A percentile compares a stretch with the other conserved stretches of the same genome.
phyloP scores from a whole-genome alignment of 2,113 vertebrate species.

The Athene noctua region DNA sequence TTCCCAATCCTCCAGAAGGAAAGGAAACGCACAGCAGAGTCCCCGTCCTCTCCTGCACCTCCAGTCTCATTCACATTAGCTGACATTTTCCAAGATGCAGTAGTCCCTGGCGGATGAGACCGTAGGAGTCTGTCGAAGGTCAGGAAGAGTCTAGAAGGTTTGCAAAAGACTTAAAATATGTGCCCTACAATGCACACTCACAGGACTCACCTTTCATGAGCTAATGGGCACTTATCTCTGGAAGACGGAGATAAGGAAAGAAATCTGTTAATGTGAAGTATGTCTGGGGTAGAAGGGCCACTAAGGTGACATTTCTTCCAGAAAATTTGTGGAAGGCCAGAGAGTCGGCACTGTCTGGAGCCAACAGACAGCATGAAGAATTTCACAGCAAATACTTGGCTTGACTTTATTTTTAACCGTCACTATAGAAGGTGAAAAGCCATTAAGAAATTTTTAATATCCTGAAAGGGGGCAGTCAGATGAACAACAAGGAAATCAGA shows the following conservation, averaged over 20 bases:
- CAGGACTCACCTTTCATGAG: neutral
- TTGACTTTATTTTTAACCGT: neutral
- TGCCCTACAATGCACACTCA: neutral
- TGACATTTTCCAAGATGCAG: neutral
- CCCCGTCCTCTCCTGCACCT: neutral
- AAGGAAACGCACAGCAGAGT: neutral
- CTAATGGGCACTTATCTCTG: neutral
- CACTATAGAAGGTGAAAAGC: neutral
- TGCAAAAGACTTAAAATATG: neutral
- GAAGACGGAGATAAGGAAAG: neutral
- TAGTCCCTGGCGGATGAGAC: neutral
- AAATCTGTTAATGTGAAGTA: neutral
- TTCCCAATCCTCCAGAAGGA: neutral
- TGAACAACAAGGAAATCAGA: neutral
- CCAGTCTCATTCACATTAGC: neutral
- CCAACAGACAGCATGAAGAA: neutral
- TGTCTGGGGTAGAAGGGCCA: neutral
- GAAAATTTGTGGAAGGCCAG: neutral
- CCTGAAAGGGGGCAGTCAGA: neutral
- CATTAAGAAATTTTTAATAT: neutral
- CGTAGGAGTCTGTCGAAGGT: neutral
- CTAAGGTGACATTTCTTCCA: neutral
- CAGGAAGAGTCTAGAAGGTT: neutral
- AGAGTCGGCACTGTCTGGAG: neutral
- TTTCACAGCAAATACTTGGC: neutral